A percentile compares a stretch with the other conserved stretches of the same genome.
Conservation (phyloP, 2,797 vertebrate genomes). For the Cephalopachus bancanus region DNA sequence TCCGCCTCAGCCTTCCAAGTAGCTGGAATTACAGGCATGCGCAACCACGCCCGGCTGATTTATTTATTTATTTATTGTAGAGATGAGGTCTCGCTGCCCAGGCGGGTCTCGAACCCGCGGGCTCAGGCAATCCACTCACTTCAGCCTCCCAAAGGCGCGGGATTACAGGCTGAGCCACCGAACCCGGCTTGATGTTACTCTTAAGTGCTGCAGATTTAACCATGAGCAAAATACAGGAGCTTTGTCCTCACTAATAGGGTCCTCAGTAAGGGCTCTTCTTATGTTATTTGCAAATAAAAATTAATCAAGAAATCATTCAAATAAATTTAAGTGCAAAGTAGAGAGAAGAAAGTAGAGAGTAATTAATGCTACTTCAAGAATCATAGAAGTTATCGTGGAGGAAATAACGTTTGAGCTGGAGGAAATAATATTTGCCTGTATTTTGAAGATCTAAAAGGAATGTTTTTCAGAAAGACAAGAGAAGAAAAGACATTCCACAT, state of each 20-base stretch:
- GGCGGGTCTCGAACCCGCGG: too few relatives aligned
- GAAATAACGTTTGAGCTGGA: background rate
- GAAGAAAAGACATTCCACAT: background rate
- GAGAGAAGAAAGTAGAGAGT: background rate
- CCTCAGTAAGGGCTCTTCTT: too few relatives aligned
- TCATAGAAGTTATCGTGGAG: background rate
- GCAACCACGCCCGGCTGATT: too few relatives aligned
- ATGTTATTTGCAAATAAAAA: background rate
- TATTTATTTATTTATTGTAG: too few relatives aligned
- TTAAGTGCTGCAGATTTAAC: background rate
- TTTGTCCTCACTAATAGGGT: background rate
- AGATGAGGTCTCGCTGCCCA: too few relatives aligned
- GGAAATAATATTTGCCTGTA: background rate
- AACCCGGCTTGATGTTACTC: background rate
- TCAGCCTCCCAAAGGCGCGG: too few relatives aligned
- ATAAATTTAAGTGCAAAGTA: background rate
- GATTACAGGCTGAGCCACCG: too few relatives aligned
- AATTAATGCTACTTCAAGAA: background rate
- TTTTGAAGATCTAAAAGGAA: constrained; percentile 37
- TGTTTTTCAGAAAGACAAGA: background rate
- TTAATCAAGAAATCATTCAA: background rate
- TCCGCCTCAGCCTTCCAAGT: too few relatives aligned
- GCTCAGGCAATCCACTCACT: too few relatives aligned
- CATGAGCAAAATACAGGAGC: background rate
- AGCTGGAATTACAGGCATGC: too few relatives aligned